Base-by-base conservation (phyloP, 1,140 invertebrate genomes). In the Pseudomyrmex gracilis region DNA sequence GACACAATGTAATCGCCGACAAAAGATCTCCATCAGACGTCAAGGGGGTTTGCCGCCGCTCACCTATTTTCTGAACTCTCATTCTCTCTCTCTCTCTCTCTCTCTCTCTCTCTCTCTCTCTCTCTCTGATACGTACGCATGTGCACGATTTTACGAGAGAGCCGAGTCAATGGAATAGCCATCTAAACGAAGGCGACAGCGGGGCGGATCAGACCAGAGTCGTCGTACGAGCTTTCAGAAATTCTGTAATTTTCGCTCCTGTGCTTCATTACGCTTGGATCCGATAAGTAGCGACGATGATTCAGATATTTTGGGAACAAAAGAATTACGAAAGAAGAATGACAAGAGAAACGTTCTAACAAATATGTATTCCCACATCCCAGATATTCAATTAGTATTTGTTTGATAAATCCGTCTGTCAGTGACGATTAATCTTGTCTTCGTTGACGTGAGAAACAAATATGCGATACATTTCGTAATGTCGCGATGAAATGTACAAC, bases 101-200 rank as follows among this genome's bases (percentile, higher is more conserved):
- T 24, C 2, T 34, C 34, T 34, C 34, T 34, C 34, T 34, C 34
- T 34, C 34, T 34, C 34, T 34, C 34, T 34, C 34, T 34, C 5
- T 34, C 3, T 34, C 0, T 34, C 5, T 34, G 34, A 1, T 53
- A 49, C 5, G 15, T 67, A 51, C 47, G 58, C 57, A 61, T 47
- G 58, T 63, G 24, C 49, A 17, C 57, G 24, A 82, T 73, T 61
- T 61, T 22, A 24, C 13, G 55, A 73, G 12, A 20, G 63, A 12
- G 12, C 15, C 15, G 24, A 70, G 57, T 82, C 70, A 73, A 63
- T 20, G 70, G 9, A 68, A 82, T 82, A 82, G 51, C 67, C 68
- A 73, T 61, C 70, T 4, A 3, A 22, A 53, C 47, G 43, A 60
- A 43, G 22, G 22, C 3, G 20, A 71, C 12, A 15, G 68, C 49